Percentiles rank a stretch among this genome's conserved stretches.
These are phyloP conservation scores for Dermatemys mawii DNA, from an alignment of 2,113 vertebrate genomes.

Conservation along the genomic window DNA sequence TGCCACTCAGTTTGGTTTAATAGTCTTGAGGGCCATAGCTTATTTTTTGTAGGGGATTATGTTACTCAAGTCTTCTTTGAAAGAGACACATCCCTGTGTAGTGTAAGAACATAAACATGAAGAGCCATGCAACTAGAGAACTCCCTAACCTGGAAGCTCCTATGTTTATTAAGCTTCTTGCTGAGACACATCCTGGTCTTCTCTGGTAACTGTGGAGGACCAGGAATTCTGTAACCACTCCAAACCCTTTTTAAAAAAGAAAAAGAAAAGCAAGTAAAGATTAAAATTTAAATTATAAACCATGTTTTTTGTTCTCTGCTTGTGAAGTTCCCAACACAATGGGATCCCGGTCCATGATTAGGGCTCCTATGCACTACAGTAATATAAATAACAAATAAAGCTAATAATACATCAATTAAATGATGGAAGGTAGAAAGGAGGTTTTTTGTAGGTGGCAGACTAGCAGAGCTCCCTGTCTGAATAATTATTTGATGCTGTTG, in stretches of 20 bases:
- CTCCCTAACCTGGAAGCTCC: not conserved
- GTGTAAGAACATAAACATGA: not conserved
- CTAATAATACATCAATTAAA: not conserved
- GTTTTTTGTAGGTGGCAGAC: not conserved
- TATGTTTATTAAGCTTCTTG: not conserved
- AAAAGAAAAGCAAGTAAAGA: too few species aligned
- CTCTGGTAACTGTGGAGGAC: not conserved
- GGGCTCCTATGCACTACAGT: not conserved
- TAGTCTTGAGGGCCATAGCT: not conserved
- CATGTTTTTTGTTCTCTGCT: not conserved
- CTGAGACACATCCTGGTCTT: not conserved
- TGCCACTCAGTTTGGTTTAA: not conserved
- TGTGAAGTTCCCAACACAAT: not conserved
- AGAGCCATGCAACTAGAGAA: not conserved
- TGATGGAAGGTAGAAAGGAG: not conserved
- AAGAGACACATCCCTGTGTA: fast-evolving
- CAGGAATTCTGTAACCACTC: not conserved
- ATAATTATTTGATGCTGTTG: not conserved
- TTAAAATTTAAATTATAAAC: not conserved
- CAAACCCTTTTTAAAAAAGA: not conserved
- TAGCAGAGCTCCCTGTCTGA: not conserved
- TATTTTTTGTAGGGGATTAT: not conserved
- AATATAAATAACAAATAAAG: not conserved
- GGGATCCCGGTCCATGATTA: not conserved
- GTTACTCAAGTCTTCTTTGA: not conserved